Evolutionary conservation across 1,140 invertebrate species (phyloP), one percentile per base, ranked within the genome.

Genomic region (Hermatobates lingyangjiaoensis): DNA sequence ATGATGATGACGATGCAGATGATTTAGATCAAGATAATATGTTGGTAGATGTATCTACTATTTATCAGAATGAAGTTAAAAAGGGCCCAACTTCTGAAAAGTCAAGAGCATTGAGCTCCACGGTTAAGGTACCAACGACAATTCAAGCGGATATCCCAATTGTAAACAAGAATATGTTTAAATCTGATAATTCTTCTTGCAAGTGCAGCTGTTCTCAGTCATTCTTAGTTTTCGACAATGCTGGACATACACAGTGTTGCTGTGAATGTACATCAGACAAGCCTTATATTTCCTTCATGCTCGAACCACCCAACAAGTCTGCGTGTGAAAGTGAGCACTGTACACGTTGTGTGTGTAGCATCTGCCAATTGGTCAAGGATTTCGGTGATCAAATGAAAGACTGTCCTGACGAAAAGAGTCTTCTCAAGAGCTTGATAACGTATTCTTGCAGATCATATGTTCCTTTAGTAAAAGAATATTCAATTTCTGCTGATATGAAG

Each of bases 401-500:
- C 14, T 23, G 10, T 2, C 2, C 2, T 1, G 48, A 50, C 1
- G 7, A 20, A 10, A 26, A 26, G 18, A 4, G 12, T 34, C 1
- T 26, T 3, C 4, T 26, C 1, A 18, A n/a, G 23, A 24, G 20
- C 25, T n/a, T 50, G n/a, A 24, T 27, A 14, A 38, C 23, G 24
- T 50, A 50, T 50, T 24, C 20, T 14, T 50, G 48, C 23, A 7
- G 1, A 15, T 20, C n/a, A 23, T 50, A 50, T 27, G 27, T 1
- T 15, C 48, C 48, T 5, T 10, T 50, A 2, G 18, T 20, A 1
- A 15, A 18, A 18, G 23, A 18, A 14, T 50, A 50, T 42, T 24
- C 25, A 15, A 28, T 50, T 23, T 21, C 48, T 3, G 14, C 48
- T 24, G 48, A 50, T 18, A 21, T 50, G 12, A 50, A 50, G 21